phyloP scores from a whole-genome alignment of 2,797 vertebrate species.

The Phalanger gymnotis region DNA sequence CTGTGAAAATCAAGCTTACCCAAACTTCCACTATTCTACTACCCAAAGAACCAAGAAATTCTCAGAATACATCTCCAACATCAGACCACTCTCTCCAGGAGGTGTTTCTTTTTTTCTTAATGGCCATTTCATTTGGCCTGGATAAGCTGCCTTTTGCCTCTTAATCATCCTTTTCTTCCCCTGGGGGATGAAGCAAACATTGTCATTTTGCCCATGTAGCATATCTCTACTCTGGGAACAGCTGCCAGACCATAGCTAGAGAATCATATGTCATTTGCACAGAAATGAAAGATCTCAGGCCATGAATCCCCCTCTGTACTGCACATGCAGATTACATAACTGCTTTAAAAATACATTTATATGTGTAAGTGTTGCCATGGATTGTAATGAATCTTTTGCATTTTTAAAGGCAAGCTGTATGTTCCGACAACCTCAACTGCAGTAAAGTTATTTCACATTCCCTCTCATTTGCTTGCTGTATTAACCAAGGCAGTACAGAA shows the following conservation, averaged over 20 bases:
- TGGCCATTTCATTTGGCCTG: constrained; percentile 6
- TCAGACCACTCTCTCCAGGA: neutral
- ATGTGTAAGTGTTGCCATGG: constrained; percentile 65
- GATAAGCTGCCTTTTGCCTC: neutral
- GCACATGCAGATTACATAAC: constrained; percentile 65
- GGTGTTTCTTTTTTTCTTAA: neutral
- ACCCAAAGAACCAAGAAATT: neutral
- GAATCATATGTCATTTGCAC: constrained; percentile 56
- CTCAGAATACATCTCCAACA: neutral
- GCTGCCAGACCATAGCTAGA: neutral
- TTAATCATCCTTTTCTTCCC: neutral
- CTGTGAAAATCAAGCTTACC: neutral
- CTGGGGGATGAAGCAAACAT: neutral
- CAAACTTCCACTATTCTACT: neutral
- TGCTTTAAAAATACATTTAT: constrained; percentile 73
- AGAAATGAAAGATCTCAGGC: constrained; percentile 53
- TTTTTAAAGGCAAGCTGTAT: constrained; percentile 76
- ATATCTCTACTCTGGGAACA: neutral
- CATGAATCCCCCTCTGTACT: constrained; percentile 52
- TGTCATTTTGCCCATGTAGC: constrained; percentile 20
- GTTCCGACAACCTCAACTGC: constrained; percentile 63
- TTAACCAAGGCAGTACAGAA: constrained; percentile 66
- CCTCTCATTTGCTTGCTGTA: constrained; percentile 69
- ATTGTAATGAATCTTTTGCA: constrained; percentile 67
- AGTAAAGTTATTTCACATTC: constrained; percentile 70